Evolutionary conservation across 2,113 vertebrate species (phyloP).

Genomic region (Mormyrus iriodes): DNA sequence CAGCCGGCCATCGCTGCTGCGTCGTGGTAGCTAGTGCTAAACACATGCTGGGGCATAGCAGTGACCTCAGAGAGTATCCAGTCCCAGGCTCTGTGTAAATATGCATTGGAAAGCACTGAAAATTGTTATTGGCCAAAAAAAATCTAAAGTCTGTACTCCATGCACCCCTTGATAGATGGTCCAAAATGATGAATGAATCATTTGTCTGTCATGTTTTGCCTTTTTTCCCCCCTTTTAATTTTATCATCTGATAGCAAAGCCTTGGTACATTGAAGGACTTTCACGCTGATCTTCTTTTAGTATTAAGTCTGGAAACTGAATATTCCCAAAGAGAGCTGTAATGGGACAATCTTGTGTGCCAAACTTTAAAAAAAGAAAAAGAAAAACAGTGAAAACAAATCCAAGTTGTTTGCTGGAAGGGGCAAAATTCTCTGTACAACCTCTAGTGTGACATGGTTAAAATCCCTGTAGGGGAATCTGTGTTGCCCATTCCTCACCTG

Average conservation of each 20-base stretch:
- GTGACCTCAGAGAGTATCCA: no score
- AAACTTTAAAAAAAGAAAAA: constrained; percentile 49
- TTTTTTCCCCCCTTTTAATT: constrained; percentile 36
- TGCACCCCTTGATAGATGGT: background rate
- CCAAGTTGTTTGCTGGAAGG: background rate
- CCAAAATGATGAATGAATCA: background rate
- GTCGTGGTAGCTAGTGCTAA: background rate
- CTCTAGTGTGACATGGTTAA: background rate
- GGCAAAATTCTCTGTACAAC: background rate
- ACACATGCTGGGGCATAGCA: no score
- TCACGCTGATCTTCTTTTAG: constrained; percentile 30
- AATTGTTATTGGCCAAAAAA: background rate
- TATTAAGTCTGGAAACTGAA: constrained; percentile 30
- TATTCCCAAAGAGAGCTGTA: constrained; percentile 42
- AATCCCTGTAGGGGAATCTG: background rate
- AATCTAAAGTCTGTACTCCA: background rate
- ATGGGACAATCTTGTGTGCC: constrained; percentile 67
- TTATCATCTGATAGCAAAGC: constrained; percentile 42
- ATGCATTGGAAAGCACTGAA: background rate
- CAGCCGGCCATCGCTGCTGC: background rate
- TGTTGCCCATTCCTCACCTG: background rate
- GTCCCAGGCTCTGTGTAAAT: no score
- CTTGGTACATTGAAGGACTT: constrained; percentile 40
- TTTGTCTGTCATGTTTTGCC: background rate
- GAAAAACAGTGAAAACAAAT: constrained; percentile 6